Percentiles rank a stretch among this genome's conserved stretches.
phyloP scores from a whole-genome alignment of 2,888 invertebrate species.

The Matsumyia berberina region DNA sequence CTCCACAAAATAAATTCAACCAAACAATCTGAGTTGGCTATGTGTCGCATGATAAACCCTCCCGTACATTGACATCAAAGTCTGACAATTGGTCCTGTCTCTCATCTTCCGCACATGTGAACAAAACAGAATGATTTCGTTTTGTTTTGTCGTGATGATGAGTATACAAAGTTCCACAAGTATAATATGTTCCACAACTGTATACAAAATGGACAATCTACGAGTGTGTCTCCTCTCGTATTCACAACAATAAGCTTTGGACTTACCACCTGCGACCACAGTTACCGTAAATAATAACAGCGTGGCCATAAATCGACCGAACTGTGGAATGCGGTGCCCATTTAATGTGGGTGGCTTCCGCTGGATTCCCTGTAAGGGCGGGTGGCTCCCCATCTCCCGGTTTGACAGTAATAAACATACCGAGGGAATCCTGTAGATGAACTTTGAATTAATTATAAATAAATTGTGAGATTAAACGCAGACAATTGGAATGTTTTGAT shows the following conservation, averaged over 20 bases:
- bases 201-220: background rate
- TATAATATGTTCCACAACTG: background rate
- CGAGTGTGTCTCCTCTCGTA: background rate
- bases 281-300: background rate
- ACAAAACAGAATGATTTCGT: background rate
- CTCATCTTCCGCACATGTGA: conserved; percentile 14
- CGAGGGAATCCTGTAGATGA: background rate
- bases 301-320: background rate
- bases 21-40: background rate
- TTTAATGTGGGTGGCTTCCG: too few species aligned
- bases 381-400: background rate
- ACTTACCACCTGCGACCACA: background rate
- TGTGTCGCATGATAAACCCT: background rate
- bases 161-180: background rate
- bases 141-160: background rate
- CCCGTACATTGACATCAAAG: background rate
- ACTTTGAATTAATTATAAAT: background rate
- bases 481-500: conserved; percentile 4
- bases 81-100: background rate
- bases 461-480: background rate
- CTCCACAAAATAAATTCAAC: background rate
- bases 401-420: background rate
- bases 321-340: background rate
- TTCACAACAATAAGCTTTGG: background rate
- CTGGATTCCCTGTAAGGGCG: too few species aligned